Percentiles rank a stretch among this genome's conserved stretches.
Conservation (phyloP, 2,113 vertebrate genomes). For the Dicaeum eximium region DNA sequence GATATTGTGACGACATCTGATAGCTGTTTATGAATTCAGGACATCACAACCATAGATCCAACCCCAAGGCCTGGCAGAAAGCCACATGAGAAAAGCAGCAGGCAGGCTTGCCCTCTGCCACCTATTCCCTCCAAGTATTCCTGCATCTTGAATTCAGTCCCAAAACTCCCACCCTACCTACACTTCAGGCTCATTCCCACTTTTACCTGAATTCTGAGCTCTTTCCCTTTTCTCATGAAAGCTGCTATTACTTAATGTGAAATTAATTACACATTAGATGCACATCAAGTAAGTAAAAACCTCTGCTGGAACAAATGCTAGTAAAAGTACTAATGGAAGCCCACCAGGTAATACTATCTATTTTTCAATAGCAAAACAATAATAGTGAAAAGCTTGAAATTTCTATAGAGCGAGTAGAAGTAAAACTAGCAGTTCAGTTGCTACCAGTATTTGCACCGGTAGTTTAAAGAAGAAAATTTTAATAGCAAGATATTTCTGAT, state of each 20-base stretch:
- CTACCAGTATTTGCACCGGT: neutral
- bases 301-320: neutral
- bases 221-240: neutral
- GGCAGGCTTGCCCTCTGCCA: neutral
- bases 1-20: neutral
- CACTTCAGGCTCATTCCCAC: neutral
- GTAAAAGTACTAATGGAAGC: neutral
- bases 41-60: neutral
- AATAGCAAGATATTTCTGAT: neutral
- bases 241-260: neutral
- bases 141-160: neutral
- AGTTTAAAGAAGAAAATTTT: neutral
- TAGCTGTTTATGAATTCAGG: neutral
- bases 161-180: neutral
- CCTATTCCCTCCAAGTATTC: too few species aligned
- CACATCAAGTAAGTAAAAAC: neutral
- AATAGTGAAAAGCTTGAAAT: neutral
- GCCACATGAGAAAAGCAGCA: neutral
- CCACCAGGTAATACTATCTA: neutral
- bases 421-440: neutral
- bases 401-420: neutral
- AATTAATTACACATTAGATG: neutral
- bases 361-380: neutral
- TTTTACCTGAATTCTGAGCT: neutral
- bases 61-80: neutral